These are phyloP conservation scores for Chionis minor DNA, from an alignment of 2,113 vertebrate species.

Conservation along the genomic window DNA sequence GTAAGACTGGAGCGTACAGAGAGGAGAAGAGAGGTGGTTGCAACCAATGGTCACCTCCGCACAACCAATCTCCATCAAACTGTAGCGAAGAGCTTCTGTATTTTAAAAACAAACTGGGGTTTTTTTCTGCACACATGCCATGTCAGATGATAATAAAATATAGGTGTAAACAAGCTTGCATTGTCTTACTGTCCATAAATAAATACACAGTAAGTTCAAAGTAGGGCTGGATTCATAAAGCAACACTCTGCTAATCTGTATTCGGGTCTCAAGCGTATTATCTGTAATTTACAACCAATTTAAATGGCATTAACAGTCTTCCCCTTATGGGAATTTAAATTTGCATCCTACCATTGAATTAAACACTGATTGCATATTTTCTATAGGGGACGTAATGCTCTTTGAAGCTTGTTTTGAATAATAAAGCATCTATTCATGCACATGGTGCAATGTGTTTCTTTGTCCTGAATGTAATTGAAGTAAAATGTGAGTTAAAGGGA, in stretches of 20 bases:
- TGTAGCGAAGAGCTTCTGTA: background rate
- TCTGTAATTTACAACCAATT: constrained; percentile 87
- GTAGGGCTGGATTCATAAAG: constrained; percentile 71
- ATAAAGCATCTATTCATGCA: constrained; percentile 77
- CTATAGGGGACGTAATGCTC: constrained; percentile 77
- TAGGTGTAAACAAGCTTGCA: constrained; percentile 64
- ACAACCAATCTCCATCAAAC: background rate
- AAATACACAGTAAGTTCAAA: constrained; percentile 71
- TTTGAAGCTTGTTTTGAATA: constrained; percentile 82
- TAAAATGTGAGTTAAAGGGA: constrained; percentile 79
- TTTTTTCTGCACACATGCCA: background rate
- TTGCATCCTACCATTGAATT: constrained; percentile 83
- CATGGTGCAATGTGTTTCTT: constrained; percentile 74
- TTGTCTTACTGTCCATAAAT: constrained; percentile 71
- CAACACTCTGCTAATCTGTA: constrained; percentile 79
- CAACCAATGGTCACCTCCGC: constrained; percentile 14
- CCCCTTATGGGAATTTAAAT: constrained; percentile 83
- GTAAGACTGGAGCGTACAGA: background rate
- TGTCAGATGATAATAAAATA: constrained; percentile 54
- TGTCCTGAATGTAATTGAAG: constrained; percentile 74
- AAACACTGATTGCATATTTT: constrained; percentile 82
- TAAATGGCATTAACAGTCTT: constrained; percentile 83
- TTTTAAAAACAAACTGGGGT: constrained; percentile 50
- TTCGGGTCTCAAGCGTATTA: constrained; percentile 81
- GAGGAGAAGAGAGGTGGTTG: constrained; percentile 8